Percentiles rank a stretch among this genome's conserved stretches.
Conservation (phyloP, 2,888 invertebrate species). For the Therioaphis trifolii region DNA sequence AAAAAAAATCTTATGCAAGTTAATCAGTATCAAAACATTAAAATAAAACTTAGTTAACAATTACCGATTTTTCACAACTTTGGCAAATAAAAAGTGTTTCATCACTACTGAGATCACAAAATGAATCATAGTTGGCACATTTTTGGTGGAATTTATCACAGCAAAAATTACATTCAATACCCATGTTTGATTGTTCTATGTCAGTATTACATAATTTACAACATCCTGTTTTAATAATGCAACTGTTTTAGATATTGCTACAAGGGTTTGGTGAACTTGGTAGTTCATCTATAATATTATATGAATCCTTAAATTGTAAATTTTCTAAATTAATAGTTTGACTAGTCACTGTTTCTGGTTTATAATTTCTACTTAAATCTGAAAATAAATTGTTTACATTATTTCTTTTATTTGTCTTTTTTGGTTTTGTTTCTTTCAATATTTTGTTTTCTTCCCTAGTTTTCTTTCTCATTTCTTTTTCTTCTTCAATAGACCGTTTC, state of each 20-base stretch:
- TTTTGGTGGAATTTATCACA: background rate
- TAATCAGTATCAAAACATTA: too few relatives aligned
- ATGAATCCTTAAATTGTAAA: too few relatives aligned
- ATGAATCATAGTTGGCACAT: background rate
- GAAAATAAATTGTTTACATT: background rate
- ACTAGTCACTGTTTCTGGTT: too few relatives aligned
- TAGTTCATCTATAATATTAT: too few relatives aligned
- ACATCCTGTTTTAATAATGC: background rate
- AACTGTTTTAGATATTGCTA: background rate
- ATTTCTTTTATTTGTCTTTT: background rate
- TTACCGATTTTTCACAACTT: slow-evolving; percentile 1
- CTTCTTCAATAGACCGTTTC: slow-evolving; percentile 4
- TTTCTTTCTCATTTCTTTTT: slow-evolving; percentile 24
- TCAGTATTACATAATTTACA: background rate
- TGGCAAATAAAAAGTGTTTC: background rate
- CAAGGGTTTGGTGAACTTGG: background rate
- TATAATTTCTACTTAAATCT: too few relatives aligned
- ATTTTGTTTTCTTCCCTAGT: too few relatives aligned
- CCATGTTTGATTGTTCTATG: background rate
- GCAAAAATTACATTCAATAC: background rate
- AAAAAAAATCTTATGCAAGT: too few relatives aligned
- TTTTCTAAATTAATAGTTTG: too few relatives aligned
- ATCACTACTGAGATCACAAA: background rate
- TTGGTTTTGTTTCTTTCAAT: background rate
- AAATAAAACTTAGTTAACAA: slow-evolving; percentile 12